phyloP scores from a whole-genome alignment of 2,113 vertebrate species.

The Hippocampus comes region DNA sequence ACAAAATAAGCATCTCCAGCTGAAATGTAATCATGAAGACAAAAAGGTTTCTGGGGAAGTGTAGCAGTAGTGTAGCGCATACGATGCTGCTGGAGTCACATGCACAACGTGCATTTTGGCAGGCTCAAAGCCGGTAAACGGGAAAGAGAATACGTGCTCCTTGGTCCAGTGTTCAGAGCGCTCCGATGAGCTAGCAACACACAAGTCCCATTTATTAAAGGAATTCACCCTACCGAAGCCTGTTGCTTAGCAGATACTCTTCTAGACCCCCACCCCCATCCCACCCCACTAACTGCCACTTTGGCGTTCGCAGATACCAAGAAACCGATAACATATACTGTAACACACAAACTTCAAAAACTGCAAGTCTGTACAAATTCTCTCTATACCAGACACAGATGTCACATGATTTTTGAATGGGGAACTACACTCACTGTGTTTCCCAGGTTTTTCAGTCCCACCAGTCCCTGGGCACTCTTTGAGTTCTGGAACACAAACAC shows the following conservation, averaged over 20 bases:
- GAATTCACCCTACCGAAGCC: slow-evolving; percentile 32
- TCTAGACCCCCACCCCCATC: not conserved
- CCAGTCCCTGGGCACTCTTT: slow-evolving; percentile 88
- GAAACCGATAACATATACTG: not conserved
- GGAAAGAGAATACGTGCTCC: not conserved
- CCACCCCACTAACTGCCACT: not conserved
- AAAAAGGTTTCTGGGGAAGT: not conserved
- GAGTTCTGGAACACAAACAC: slow-evolving; percentile 79
- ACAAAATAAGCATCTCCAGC: not conserved
- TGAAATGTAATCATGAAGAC: not conserved
- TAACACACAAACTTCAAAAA: slow-evolving; percentile 5
- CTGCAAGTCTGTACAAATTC: slow-evolving; percentile 1
- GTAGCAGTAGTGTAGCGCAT: not conserved
- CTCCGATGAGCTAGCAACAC: not conserved
- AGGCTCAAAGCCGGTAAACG: slow-evolving; percentile 26
- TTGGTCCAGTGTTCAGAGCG: not conserved
- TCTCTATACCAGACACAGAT: not conserved
- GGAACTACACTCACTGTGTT: slow-evolving; percentile 86
- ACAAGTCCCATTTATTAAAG: slow-evolving; percentile 59
- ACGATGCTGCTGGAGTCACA: slow-evolving; percentile 12
- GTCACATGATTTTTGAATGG: not conserved
- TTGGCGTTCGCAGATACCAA: not conserved
- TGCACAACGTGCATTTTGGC: slow-evolving; percentile 23
- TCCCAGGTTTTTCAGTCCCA: slow-evolving; percentile 92
- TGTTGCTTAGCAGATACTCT: slow-evolving; percentile 58